Evolutionary conservation across 2,888 invertebrate genomes (phyloP).

Genomic region (Agrotis exclamationis): DNA sequence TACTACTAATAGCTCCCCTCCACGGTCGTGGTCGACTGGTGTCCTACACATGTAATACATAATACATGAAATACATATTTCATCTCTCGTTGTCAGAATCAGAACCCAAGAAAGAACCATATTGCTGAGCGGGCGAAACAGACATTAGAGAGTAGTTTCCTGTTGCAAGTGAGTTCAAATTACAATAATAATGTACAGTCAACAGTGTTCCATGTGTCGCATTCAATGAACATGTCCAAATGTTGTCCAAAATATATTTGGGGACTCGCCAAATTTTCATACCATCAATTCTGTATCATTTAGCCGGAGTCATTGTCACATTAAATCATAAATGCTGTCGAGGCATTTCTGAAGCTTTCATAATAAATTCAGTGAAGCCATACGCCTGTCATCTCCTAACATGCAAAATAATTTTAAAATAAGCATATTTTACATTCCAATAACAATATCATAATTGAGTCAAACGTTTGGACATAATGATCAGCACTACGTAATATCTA

Average conservation of each 20-base stretch:
- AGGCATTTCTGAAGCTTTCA: slow-evolving; percentile 11
- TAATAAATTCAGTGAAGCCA: slow-evolving; percentile 26
- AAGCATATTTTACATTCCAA: slow-evolving; percentile 13
- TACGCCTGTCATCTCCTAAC: slow-evolving; percentile 33
- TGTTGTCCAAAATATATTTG: slow-evolving; percentile 44
- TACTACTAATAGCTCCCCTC: slow-evolving; percentile 30
- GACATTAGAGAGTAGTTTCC: slow-evolving; percentile 89
- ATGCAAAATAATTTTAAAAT: slow-evolving; percentile 12
- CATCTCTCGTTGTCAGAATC: slow-evolving; percentile 88
- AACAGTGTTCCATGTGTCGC: slow-evolving; percentile 68
- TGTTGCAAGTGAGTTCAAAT: slow-evolving; percentile 88
- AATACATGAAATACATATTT: too few relatives aligned
- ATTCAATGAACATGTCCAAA: slow-evolving; percentile 70
- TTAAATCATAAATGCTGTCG: slow-evolving; percentile 27
- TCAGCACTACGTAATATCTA: slow-evolving; percentile 8
- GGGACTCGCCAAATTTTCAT: slow-evolving; percentile 39
- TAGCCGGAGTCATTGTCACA: slow-evolving; percentile 30
- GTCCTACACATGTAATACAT: too few relatives aligned
- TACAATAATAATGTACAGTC: slow-evolving; percentile 70
- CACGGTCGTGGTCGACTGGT: slow-evolving; percentile 61
- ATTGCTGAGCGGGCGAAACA: slow-evolving; percentile 90
- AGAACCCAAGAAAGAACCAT: slow-evolving; percentile 90
- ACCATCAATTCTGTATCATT: slow-evolving; percentile 28
- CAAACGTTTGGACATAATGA: slow-evolving; percentile 56
- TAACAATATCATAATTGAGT: slow-evolving; percentile 18